A percentile compares a stretch with the other conserved stretches of the same genome.
phyloP scores from a whole-genome alignment of 2,797 vertebrate species.

The Coracias cyanogaster region DNA sequence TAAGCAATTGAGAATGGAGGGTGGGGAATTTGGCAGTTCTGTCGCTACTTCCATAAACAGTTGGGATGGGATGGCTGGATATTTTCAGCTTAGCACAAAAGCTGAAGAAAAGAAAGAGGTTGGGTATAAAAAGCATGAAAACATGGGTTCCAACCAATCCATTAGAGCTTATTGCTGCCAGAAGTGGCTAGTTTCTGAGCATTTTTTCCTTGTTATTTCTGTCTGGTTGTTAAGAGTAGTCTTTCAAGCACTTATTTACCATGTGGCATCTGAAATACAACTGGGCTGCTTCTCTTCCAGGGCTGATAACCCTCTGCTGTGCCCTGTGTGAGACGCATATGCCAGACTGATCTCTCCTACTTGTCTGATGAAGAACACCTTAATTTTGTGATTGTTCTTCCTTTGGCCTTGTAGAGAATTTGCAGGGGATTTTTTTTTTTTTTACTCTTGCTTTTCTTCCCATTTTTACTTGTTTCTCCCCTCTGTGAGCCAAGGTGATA shows the following conservation, averaged over 20 bases:
- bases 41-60: neutral
- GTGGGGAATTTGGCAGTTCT: slow-evolving; percentile 1
- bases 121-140: neutral
- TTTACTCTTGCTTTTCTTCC: neutral
- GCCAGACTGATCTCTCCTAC: rapidly evolving
- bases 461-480: rapidly evolving
- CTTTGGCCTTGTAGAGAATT: neutral
- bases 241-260: neutral
- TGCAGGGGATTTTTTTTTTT: neutral
- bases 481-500: rapidly evolving
- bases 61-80: neutral
- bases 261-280: rapidly evolving
- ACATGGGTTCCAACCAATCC: neutral
- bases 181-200: neutral
- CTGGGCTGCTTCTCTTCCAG: neutral
- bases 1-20: slow-evolving; percentile 14
- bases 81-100: neutral
- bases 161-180: neutral
- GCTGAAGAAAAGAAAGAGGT: neutral
- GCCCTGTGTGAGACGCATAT: rapidly evolving
- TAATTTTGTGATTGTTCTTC: neutral
- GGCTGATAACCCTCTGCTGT: rapidly evolving
- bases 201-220: neutral
- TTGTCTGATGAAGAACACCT: rapidly evolving
- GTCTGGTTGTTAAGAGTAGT: neutral